Conservation (phyloP, 2,888 invertebrate species). For the Neoascia interrupta region DNA sequence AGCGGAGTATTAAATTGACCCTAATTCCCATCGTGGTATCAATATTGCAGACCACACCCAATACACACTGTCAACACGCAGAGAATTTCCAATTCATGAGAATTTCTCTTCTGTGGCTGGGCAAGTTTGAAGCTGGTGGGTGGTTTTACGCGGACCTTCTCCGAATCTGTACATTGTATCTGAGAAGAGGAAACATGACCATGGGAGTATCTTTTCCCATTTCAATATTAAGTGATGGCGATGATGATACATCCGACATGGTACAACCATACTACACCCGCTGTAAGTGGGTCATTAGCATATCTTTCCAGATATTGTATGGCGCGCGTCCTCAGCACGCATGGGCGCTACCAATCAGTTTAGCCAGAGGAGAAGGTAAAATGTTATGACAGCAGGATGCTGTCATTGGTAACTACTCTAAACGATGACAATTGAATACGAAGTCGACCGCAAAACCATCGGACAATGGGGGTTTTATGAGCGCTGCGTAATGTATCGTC, state of each 20-base stretch:
- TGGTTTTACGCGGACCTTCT: conserved; percentile 26
- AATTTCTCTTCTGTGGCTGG: conserved; percentile 3
- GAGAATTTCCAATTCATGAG: conserved; percentile 33
- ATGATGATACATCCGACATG: conserved; percentile 41
- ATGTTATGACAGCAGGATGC: conserved; percentile 65
- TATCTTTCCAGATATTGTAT: conserved; percentile 14
- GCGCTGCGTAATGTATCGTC: conserved; percentile 8
- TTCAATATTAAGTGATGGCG: too few relatives aligned
- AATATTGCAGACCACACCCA: conserved; percentile 55
- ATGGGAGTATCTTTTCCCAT: conserved; percentile 18
- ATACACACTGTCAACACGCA: conserved; percentile 31
- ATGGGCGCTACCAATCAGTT: conserved; percentile 8
- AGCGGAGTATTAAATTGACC: conserved; percentile 44
- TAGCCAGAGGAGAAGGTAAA: conserved; percentile 38
- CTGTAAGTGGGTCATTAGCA: conserved; percentile 65
- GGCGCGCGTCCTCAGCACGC: conserved; percentile 20
- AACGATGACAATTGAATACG: conserved; percentile 42
- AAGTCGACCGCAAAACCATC: conserved; percentile 36
- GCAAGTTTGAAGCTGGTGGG: conserved; percentile 22
- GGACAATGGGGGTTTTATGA: too few relatives aligned
- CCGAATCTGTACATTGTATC: conserved; percentile 8
- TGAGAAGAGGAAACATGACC: conserved; percentile 50
- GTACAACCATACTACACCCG: conserved; percentile 22
- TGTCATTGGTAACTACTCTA: conserved; percentile 12
- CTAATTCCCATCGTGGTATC: conserved; percentile 47